phyloP scores from a whole-genome alignment of 1,140 invertebrate genomes.

The Drosophila grimshawi region DNA sequence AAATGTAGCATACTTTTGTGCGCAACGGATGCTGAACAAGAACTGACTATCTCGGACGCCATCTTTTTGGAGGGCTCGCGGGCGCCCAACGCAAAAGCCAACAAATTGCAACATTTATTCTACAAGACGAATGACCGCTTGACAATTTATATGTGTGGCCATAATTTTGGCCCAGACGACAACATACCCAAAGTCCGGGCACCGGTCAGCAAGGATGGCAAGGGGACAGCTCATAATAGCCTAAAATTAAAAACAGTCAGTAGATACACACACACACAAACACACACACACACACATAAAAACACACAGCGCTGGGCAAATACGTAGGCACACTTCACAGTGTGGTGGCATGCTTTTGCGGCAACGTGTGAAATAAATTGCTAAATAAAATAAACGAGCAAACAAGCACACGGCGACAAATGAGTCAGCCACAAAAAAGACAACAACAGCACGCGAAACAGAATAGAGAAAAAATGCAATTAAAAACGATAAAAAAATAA shows the following conservation, averaged over 20 bases:
- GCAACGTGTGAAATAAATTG: conserved; percentile 80
- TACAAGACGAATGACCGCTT: conserved; percentile 81
- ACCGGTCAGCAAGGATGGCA: background rate
- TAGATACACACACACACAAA: conserved; percentile 51
- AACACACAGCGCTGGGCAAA: background rate
- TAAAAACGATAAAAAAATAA: conserved; percentile 81
- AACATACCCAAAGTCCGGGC: background rate
- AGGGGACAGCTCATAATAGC: conserved; percentile 69
- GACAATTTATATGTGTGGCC: conserved; percentile 81
- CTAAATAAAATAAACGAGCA: conserved; percentile 81
- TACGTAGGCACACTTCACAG: conserved; percentile 35
- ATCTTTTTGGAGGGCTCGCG: conserved; percentile 64
- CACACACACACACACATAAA: conserved; percentile 7
- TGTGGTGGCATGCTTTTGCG: conserved; percentile 4
- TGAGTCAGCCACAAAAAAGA: conserved; percentile 52
- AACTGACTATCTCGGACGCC: conserved; percentile 44
- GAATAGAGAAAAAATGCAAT: conserved; percentile 64
- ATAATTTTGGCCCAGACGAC: conserved; percentile 63
- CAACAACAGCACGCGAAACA: conserved; percentile 11
- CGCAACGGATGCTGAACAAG: conserved; percentile 62
- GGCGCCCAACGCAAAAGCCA: conserved; percentile 58
- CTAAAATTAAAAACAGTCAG: conserved; percentile 81
- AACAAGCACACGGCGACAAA: conserved; percentile 66
- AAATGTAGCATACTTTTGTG: conserved; percentile 63
- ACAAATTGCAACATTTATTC: conserved; percentile 83